Evolutionary conservation across 2,888 invertebrate species (phyloP), one percentile per base, ranked within the genome.

Genomic region (Acanthoscelides obtectus): DNA sequence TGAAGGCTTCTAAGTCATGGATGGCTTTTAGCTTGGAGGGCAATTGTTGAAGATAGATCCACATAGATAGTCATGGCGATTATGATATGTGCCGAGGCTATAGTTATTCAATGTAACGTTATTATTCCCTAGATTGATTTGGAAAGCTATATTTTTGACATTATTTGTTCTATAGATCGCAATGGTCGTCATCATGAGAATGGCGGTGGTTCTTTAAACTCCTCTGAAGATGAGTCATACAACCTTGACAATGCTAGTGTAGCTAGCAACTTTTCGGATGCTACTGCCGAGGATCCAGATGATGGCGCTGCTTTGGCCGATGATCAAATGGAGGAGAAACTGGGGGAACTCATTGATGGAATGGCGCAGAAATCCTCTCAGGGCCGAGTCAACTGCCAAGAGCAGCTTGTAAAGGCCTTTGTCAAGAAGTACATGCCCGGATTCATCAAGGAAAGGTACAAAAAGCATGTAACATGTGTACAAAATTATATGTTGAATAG

Each of bases 301-400:
- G 87, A 86, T 72, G 83, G 80, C 19, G 86, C 88, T 27, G 92
- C 92, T 74, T 80, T 87, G 20, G 85, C 87, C 2, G 88, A 89
- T 84, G 94, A 94, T 78, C 86, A 88, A 5, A 92, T 94, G 77
- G 97, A 98, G 85, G 96, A 97, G 79, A 96, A 96, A 84, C 88
- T 98, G 25, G 88, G 91, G 27, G 96, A 96, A 82, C 90, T 93
- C 0, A 90, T 98, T 70, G 98, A 99, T 82, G 94, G 93, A 22
- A 88, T 96, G 65, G 90, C 92, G n/a, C 94, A 97, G 77, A 96
- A 97, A 80, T 94, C 96, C 75, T 92, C 93, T 12, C 94, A 95
- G 77, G 94, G 94, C 12, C 90, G 98, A 63, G 90, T 91, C 0
- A 86, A 88, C 19, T 92, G 93, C 67, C 88, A 96, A 72, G 91